Evolutionary conservation across 2,113 vertebrate genomes (phyloP).

Genomic region (Thunnus thynnus): DNA sequence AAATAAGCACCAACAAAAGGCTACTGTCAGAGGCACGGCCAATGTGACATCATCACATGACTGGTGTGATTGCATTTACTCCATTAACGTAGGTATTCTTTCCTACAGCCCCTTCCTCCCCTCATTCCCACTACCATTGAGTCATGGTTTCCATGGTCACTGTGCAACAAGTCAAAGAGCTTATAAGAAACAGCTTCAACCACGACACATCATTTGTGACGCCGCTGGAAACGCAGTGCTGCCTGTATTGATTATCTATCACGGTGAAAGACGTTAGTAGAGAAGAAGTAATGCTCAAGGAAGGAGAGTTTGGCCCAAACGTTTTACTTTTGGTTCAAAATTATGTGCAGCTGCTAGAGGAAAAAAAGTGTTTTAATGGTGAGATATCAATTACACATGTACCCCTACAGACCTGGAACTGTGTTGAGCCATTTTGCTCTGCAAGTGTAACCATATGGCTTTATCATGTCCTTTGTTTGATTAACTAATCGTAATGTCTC

Average conservation of each 20-base stretch:
- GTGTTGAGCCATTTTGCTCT: neutral
- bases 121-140: neutral
- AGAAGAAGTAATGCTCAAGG: neutral
- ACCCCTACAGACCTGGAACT: neutral
- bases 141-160: slow-evolving; percentile 60
- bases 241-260: slow-evolving; percentile 10
- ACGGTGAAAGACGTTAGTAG: neutral
- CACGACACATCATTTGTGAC: slow-evolving; percentile 6
- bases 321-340: no score
- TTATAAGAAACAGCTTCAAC: slow-evolving; percentile 39
- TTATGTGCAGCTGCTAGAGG: no score
- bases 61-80: slow-evolving; percentile 66
- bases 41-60: slow-evolving; percentile 78
- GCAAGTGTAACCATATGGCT: no score
- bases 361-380: no score
- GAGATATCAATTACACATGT: neutral
- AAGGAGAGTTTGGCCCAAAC: neutral
- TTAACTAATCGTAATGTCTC: neutral
- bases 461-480: neutral
- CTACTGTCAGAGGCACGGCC: slow-evolving; percentile 56
- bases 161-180: slow-evolving; percentile 50
- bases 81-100: slow-evolving; percentile 58
- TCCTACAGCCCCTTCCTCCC: slow-evolving; percentile 16
- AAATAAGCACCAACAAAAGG: slow-evolving; percentile 49
- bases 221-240: neutral